These are phyloP conservation scores for Osmerus eperlanus DNA, from an alignment of 2,113 vertebrate species.

Conservation along the genomic window DNA sequence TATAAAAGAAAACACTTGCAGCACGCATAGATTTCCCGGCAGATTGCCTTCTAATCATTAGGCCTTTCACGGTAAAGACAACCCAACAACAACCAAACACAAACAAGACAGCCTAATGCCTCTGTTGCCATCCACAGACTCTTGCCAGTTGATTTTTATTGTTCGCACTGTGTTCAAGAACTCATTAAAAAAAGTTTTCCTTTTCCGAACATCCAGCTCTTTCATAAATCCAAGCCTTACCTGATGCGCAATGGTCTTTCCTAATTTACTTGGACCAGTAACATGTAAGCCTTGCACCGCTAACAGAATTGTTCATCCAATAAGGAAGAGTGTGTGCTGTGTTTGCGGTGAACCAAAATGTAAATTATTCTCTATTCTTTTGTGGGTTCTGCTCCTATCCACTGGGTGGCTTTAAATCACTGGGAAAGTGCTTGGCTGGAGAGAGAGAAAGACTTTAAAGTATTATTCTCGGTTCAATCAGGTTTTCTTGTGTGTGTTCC, in stretches of 20 bases:
- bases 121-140: constrained; percentile 45
- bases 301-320: background rate
- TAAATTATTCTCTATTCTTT: constrained; percentile 10
- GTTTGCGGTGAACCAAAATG: background rate
- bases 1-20: constrained; percentile 38
- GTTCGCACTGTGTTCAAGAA: constrained; percentile 31
- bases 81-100: constrained; percentile 59
- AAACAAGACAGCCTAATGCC: constrained; percentile 47
- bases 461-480: constrained; percentile 11
- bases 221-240: constrained; percentile 23
- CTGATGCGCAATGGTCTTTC: constrained; percentile 16
- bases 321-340: background rate
- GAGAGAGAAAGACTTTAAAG: constrained; percentile 5
- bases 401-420: constrained; percentile 4
- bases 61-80: constrained; percentile 47
- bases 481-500: constrained; percentile 3
- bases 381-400: constrained; percentile 18
- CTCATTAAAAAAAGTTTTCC: constrained; percentile 39
- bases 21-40: constrained; percentile 51
- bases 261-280: background rate
- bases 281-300: background rate
- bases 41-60: constrained; percentile 55
- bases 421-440: constrained; percentile 11
- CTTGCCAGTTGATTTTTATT: constrained; percentile 52
- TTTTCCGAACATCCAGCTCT: constrained; percentile 12